Conservation (phyloP, 2,888 invertebrate species). For the Urechis unicinctus region DNA sequence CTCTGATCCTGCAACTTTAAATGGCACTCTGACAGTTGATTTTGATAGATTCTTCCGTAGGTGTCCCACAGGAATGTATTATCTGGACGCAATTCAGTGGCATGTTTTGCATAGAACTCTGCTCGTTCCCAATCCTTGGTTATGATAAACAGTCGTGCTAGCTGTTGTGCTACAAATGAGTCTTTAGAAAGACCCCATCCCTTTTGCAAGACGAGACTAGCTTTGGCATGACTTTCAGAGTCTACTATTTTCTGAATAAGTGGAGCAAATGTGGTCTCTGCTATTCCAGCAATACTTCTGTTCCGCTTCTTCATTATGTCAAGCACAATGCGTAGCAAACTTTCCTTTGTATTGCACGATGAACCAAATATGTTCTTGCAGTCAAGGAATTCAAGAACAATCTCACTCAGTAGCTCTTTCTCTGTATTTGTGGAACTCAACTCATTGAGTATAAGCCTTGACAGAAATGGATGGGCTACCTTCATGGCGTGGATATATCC, state of each 20-base stretch:
- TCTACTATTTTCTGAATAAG: background rate
- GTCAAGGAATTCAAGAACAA: slow-evolving; percentile 5
- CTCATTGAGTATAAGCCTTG: background rate
- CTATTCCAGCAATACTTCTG: background rate
- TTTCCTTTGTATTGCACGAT: background rate
- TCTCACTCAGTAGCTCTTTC: background rate
- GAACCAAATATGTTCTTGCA: slow-evolving; percentile 1
- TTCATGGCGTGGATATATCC: slow-evolving; percentile 2
- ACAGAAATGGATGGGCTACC: slow-evolving; percentile 4
- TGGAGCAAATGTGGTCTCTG: background rate
- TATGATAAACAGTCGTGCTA: slow-evolving; percentile 5
- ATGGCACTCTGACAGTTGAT: slow-evolving; percentile 21
- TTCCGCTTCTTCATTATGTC: slow-evolving; percentile 5
- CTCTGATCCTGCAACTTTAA: too few relatives aligned
- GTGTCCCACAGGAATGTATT: slow-evolving; percentile 30
- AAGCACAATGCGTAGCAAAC: background rate
- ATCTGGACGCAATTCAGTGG: background rate
- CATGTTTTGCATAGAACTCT: background rate
- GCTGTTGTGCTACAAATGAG: slow-evolving; percentile 2
- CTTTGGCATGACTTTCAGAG: background rate
- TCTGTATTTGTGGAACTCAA: background rate
- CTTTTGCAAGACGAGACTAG: background rate
- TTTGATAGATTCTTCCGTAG: slow-evolving; percentile 23
- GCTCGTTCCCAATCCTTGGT: slow-evolving; percentile 1
- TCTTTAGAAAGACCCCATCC: background rate